A percentile compares a stretch with the other conserved stretches of the same genome.
Evolutionary conservation across 2,888 invertebrate species (phyloP).

Genomic region (Chaetoderma sp.): DNA sequence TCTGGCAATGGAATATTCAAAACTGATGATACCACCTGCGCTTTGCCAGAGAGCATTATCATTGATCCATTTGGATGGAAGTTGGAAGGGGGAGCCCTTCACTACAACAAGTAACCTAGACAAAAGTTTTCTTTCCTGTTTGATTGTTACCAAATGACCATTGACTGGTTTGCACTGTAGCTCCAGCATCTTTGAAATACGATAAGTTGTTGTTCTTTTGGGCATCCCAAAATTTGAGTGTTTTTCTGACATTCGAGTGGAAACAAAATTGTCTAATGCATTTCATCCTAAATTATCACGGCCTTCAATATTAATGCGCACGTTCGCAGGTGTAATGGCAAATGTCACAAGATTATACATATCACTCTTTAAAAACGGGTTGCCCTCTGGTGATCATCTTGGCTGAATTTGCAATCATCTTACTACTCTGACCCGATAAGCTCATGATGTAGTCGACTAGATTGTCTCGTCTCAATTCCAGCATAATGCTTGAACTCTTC

Average conservation of each 20-base stretch:
- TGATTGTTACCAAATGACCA: background rate
- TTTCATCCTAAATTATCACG: background rate
- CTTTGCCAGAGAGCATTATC: background rate
- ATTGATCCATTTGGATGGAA: slow-evolving; percentile 2
- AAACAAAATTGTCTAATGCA: background rate
- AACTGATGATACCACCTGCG: background rate
- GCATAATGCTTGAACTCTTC: no score
- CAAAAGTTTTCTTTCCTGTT: background rate
- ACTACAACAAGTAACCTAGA: background rate
- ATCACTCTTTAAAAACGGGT: background rate
- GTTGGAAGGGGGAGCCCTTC: background rate
- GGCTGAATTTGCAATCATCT: background rate
- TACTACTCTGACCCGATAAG: background rate
- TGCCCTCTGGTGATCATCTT: background rate
- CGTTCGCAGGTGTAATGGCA: background rate
- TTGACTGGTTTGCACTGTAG: background rate
- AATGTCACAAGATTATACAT: background rate
- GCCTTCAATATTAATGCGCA: background rate
- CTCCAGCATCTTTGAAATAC: background rate
- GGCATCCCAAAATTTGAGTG: background rate
- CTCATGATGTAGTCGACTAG: background rate
- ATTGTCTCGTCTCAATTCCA: background rate
- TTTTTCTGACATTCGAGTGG: background rate
- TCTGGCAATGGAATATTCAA: background rate
- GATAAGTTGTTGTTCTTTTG: background rate